These are phyloP conservation scores for Noctilio leporinus DNA, from an alignment of 2,113 vertebrate genomes.

Conservation along the genomic window DNA sequence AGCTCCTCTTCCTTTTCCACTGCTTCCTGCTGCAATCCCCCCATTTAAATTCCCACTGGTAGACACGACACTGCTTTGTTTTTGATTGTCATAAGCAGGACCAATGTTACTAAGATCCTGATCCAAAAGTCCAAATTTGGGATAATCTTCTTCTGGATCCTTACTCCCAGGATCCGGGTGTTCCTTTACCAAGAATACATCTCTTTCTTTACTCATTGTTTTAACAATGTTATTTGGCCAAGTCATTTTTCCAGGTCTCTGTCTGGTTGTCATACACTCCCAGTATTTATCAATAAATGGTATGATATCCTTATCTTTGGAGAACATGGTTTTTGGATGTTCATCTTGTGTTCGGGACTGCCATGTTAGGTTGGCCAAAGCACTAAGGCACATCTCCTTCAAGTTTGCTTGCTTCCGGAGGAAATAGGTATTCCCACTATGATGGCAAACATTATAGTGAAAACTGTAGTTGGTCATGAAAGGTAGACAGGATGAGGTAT, in stretches of 20 bases:
- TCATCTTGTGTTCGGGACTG: slow-evolving; percentile 94
- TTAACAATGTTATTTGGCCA: slow-evolving; percentile 99
- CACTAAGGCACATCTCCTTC: slow-evolving; percentile 99
- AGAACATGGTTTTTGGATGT: slow-evolving; percentile 98
- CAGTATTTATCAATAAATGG: slow-evolving; percentile 98
- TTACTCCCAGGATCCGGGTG: slow-evolving; percentile 97
- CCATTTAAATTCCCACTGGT: slow-evolving; percentile 90
- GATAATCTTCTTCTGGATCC: slow-evolving; percentile 96
- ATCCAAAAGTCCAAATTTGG: slow-evolving; percentile 96
- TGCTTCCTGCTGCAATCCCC: slow-evolving; percentile 88
- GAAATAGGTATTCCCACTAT: slow-evolving; percentile 98
- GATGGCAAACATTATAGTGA: slow-evolving; percentile 97
- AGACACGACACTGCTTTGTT: slow-evolving; percentile 87
- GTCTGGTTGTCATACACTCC: slow-evolving; percentile 98
- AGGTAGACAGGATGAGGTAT: slow-evolving; percentile 91
- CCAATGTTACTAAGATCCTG: slow-evolving; percentile 97
- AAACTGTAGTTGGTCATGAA: slow-evolving; percentile 99
- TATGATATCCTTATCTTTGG: slow-evolving; percentile 99
- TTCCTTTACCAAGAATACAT: slow-evolving; percentile 97
- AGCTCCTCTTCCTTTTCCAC: slow-evolving; percentile 95
- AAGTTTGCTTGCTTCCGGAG: slow-evolving; percentile 96
- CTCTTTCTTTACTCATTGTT: slow-evolving; percentile 97
- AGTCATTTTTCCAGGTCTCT: slow-evolving; percentile 96
- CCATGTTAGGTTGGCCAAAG: slow-evolving; percentile 96
- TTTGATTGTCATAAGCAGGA: slow-evolving; percentile 94